These are phyloP conservation scores for Melitaea cinxia DNA, from an alignment of 1,140 invertebrate species.

Conservation along the genomic window DNA sequence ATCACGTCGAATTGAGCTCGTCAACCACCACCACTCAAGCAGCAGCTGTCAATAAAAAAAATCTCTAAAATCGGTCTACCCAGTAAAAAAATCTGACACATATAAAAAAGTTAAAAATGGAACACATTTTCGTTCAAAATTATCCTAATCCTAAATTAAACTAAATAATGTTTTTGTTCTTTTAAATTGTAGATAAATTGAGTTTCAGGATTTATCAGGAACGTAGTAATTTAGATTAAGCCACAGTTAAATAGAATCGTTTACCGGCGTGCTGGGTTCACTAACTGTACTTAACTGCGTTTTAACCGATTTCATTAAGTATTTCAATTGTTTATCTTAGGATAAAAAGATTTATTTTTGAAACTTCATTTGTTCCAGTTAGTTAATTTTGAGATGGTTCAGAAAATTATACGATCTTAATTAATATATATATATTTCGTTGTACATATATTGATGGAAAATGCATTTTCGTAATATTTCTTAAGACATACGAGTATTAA, in stretches of 20 bases:
- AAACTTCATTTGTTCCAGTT: not conserved
- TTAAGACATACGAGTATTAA: too few relatives aligned
- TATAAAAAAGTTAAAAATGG: too few relatives aligned
- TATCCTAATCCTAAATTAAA: not conserved
- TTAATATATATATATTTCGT: too few relatives aligned
- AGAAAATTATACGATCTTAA: not conserved
- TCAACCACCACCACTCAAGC: too few relatives aligned
- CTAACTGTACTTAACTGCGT: not conserved
- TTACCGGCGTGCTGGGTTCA: not conserved
- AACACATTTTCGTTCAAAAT: not conserved
- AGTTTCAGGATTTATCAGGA: conserved; percentile 8
- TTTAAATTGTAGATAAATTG: conserved; percentile 3
- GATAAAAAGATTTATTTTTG: not conserved
- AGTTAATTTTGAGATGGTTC: not conserved
- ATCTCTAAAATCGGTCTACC: too few relatives aligned
- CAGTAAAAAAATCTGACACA: too few relatives aligned
- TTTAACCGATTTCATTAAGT: conserved; percentile 1
- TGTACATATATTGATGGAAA: too few relatives aligned
- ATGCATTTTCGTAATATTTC: too few relatives aligned
- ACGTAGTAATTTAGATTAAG: conserved; percentile 14
- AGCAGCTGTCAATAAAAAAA: too few relatives aligned
- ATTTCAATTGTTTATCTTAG: not conserved
- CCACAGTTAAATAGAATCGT: conserved; percentile 1
- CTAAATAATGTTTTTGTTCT: conserved; percentile 4
- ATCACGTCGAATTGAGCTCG: too few relatives aligned